Evolutionary conservation across 2,113 vertebrate species (phyloP).

Genomic region (Ia io): DNA sequence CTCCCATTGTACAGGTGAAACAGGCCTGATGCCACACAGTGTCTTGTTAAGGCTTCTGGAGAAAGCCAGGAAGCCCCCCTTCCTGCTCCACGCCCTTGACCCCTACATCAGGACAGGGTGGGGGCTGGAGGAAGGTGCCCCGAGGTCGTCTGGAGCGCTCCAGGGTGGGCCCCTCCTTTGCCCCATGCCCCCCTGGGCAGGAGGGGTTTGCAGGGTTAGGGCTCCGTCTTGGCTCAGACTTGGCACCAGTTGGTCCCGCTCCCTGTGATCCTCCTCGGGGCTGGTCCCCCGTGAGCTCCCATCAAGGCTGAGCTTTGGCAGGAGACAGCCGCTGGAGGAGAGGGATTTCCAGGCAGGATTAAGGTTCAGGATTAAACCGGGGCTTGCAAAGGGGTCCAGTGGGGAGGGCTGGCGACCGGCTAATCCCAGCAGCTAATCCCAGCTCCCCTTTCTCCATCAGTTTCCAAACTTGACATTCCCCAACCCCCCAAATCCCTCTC

Average conservation of each 20-base stretch:
- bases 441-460: conserved; percentile 28
- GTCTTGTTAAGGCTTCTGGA: not conserved
- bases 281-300: not conserved
- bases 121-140: not conserved
- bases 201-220: not conserved
- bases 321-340: conserved; percentile 6
- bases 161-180: not conserved
- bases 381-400: conserved; percentile 51
- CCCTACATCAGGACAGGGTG: not conserved
- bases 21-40: not conserved
- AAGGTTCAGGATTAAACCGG: conserved; percentile 70
- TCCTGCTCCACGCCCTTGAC: not conserved
- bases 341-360: conserved; percentile 73
- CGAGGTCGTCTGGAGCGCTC: not conserved
- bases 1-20: not conserved
- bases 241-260: not conserved
- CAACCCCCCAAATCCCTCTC: conserved; percentile 29
- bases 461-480: conserved; percentile 65
- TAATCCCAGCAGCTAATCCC: conserved; percentile 72
- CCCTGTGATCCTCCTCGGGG: not conserved
- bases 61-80: not conserved
- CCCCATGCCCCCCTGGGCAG: not conserved
- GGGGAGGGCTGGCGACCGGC: conserved; percentile 39
- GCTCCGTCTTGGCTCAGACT: not conserved
- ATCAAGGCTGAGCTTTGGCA: not conserved